phyloP scores from a whole-genome alignment of 2,888 invertebrate genomes.

The Ophion costatus region DNA sequence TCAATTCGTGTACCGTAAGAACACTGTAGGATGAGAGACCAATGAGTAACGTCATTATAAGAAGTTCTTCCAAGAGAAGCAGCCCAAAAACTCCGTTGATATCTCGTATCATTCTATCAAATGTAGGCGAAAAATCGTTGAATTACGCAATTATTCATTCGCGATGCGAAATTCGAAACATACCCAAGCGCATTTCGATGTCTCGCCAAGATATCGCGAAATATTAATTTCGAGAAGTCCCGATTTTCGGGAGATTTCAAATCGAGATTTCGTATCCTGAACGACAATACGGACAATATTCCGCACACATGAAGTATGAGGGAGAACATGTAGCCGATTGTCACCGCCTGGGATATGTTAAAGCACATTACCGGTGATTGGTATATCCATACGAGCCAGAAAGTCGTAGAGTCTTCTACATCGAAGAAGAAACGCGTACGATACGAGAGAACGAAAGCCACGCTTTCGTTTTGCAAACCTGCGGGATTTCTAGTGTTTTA shows the following conservation, averaged over 20 bases:
- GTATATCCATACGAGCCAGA: slow-evolving; percentile 55
- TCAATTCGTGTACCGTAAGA: slow-evolving; percentile 37
- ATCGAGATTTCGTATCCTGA: slow-evolving; percentile 49
- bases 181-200: slow-evolving; percentile 41
- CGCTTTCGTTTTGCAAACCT: slow-evolving; percentile 53
- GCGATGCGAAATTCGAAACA: background rate
- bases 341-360: slow-evolving; percentile 48
- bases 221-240: background rate
- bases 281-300: slow-evolving; percentile 53
- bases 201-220: slow-evolving; percentile 34
- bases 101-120: slow-evolving; percentile 27
- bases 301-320: slow-evolving; percentile 58
- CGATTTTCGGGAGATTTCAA: background rate
- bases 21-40: slow-evolving; percentile 54
- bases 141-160: too few relatives aligned
- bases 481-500: background rate
- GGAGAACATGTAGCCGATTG: slow-evolving; percentile 50
- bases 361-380: slow-evolving; percentile 56
- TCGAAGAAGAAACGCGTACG: slow-evolving; percentile 59
- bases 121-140: background rate
- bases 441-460: slow-evolving; percentile 50
- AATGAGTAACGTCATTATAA: slow-evolving; percentile 50
- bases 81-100: slow-evolving; percentile 26
- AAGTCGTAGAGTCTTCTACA: slow-evolving; percentile 51
- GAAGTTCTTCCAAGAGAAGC: slow-evolving; percentile 18